A percentile compares a stretch with the other conserved stretches of the same genome.
phyloP scores from a whole-genome alignment of 2,888 invertebrate species.

The Agriopis aurantiaria region DNA sequence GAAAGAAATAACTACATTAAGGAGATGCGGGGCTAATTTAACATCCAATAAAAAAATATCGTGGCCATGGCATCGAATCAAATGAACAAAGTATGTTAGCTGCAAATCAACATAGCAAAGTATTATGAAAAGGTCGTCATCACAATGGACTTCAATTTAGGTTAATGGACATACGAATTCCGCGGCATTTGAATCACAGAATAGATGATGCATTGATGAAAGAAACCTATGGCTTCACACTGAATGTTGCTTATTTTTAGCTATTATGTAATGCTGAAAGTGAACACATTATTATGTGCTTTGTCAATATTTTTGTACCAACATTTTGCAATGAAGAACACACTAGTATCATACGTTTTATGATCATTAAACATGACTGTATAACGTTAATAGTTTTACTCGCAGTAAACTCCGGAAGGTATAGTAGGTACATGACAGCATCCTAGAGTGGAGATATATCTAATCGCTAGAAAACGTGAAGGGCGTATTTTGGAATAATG shows the following conservation, averaged over 20 bases:
- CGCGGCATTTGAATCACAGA: constrained; percentile 51
- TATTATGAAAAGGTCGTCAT: constrained; percentile 65
- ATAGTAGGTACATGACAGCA: constrained; percentile 12
- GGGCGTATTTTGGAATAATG: constrained; percentile 26
- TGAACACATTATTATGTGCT: background rate
- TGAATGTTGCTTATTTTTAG: constrained; percentile 15
- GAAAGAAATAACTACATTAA: constrained; percentile 69
- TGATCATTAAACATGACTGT: background rate
- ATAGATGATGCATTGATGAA: constrained; percentile 34
- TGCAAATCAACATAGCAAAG: constrained; percentile 61
- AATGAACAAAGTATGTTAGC: constrained; percentile 53
- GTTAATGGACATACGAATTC: constrained; percentile 71
- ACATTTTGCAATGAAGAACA: constrained; percentile 5
- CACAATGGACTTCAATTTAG: constrained; percentile 72
- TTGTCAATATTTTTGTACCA: constrained; percentile 1
- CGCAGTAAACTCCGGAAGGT: constrained; percentile 4
- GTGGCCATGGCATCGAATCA: constrained; percentile 58
- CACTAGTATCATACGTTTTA: background rate
- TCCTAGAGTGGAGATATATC: constrained; percentile 25
- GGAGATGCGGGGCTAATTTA: constrained; percentile 50
- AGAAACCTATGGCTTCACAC: constrained; percentile 7
- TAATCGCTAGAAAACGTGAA: constrained; percentile 32
- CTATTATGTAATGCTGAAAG: constrained; percentile 18
- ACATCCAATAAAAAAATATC: constrained; percentile 65
- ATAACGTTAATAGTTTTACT: background rate